phyloP scores from a whole-genome alignment of 2,888 invertebrate species.

The Malacosoma neustria region DNA sequence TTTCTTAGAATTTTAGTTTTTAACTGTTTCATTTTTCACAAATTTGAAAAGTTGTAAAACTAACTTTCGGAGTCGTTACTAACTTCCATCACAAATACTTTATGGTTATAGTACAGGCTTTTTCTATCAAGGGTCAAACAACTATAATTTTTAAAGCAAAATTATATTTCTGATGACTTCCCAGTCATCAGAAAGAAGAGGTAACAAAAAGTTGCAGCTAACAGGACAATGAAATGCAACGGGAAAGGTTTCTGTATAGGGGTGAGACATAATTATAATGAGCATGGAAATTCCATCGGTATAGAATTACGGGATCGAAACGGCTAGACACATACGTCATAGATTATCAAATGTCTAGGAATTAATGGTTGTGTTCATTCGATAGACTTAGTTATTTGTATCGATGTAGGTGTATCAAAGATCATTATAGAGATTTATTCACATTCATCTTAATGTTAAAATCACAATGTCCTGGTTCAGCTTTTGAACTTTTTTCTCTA shows the following conservation, averaged over 20 bases:
- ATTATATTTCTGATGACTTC: too few relatives aligned
- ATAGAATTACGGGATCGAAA: constrained; percentile 33
- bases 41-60: not conserved
- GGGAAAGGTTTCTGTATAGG: not conserved
- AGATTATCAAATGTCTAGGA: constrained; percentile 25
- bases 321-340: constrained; percentile 61
- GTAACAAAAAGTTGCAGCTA: not conserved
- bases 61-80: not conserved
- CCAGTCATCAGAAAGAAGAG: too few relatives aligned
- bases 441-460: too few relatives aligned
- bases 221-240: not conserved
- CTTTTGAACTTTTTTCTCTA: too few relatives aligned
- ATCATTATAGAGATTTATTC: too few relatives aligned
- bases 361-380: constrained; percentile 33
- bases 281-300: not conserved
- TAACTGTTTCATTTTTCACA: not conserved
- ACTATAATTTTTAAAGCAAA: too few relatives aligned
- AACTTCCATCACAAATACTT: not conserved
- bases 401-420: too few relatives aligned
- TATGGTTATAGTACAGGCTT: not conserved
- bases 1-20: not conserved
- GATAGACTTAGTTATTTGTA: too few relatives aligned
- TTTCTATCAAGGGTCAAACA: too few relatives aligned
- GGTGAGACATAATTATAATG: too few relatives aligned
- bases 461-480: too few relatives aligned